These are phyloP conservation scores for Hypercompe scribonia DNA, from an alignment of 2,888 invertebrate species.

Conservation along the genomic window DNA sequence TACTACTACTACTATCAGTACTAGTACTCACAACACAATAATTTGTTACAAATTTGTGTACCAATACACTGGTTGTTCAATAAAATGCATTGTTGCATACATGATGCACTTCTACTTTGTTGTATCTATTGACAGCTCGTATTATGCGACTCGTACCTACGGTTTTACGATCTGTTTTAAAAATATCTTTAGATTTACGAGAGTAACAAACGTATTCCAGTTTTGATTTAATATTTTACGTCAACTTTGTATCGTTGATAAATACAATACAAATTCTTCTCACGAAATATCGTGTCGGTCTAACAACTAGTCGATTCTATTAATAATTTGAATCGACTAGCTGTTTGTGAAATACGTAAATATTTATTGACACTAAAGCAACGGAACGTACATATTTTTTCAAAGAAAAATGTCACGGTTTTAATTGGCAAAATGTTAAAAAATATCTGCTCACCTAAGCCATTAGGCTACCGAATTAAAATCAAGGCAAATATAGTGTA, in stretches of 20 bases:
- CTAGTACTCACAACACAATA: background rate
- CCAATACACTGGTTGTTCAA: background rate
- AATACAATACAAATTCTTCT: background rate
- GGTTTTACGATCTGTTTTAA: constrained; percentile 24
- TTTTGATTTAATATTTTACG: constrained; percentile 1
- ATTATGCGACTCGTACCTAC: constrained; percentile 20
- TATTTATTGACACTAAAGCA: background rate
- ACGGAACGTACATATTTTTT: background rate
- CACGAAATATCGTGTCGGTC: too few relatives aligned
- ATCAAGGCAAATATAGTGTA: background rate
- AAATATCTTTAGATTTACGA: constrained; percentile 8
- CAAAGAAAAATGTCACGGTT: background rate
- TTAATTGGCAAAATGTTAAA: background rate
- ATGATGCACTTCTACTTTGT: constrained; percentile 28
- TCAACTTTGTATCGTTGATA: constrained; percentile 4
- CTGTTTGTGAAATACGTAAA: background rate
- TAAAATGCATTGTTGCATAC: constrained; percentile 43
- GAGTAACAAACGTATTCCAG: background rate
- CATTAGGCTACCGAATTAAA: background rate
- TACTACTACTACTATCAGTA: background rate
- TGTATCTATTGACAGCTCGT: constrained; percentile 20
- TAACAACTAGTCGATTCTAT: too few relatives aligned
- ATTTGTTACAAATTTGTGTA: background rate
- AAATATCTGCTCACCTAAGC: too few relatives aligned
- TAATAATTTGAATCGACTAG: background rate